Percentiles rank a stretch among this genome's conserved stretches.
These are phyloP conservation scores for Philonicus albiceps DNA, from an alignment of 2,888 invertebrate species.

Conservation along the genomic window DNA sequence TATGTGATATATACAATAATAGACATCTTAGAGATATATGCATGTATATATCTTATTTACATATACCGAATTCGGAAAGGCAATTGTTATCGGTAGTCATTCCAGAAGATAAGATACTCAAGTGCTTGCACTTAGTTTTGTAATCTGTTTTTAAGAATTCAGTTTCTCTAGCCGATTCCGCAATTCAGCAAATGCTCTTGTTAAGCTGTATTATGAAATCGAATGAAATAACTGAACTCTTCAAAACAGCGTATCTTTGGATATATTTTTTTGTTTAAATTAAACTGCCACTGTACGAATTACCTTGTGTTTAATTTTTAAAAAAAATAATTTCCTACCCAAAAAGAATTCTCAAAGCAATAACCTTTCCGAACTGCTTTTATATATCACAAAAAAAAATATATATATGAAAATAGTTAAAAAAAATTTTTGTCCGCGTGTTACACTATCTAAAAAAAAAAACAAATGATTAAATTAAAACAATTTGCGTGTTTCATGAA, in stretches of 20 bases:
- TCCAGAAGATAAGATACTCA: neutral
- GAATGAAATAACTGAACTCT: neutral
- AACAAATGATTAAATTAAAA: too few relatives aligned
- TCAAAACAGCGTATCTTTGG: neutral
- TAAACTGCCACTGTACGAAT: neutral
- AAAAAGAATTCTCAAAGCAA: neutral
- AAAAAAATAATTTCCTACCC: neutral
- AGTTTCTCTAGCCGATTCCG: neutral
- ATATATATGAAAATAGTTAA: neutral
- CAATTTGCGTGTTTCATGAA: neutral
- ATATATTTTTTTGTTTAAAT: neutral
- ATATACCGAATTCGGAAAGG: neutral
- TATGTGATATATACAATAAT: slow-evolving; percentile 46
- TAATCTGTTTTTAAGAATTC: neutral
- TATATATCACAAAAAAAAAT: slow-evolving; percentile 7
- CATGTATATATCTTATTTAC: slow-evolving; percentile 17
- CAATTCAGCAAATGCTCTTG: neutral
- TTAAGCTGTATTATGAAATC: too few relatives aligned
- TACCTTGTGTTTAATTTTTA: neutral
- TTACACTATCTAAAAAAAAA: neutral
- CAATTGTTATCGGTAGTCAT: neutral
- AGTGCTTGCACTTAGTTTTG: neutral
- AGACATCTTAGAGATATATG: neutral
- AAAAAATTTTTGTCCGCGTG: neutral
- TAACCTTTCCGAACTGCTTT: neutral